phyloP scores from a whole-genome alignment of 2,888 invertebrate genomes.

The Athetis lepigone region DNA sequence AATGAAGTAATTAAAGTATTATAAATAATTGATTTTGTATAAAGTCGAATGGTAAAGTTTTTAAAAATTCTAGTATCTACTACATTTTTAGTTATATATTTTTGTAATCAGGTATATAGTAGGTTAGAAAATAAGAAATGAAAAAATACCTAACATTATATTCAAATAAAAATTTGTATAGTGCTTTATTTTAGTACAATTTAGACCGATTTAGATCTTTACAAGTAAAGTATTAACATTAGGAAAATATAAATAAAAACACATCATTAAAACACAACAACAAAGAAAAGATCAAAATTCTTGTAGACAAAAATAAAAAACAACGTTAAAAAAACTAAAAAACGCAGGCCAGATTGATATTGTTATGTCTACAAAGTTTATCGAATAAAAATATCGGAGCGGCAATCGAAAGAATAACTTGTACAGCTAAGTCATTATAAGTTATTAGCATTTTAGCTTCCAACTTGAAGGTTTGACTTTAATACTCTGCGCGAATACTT shows the following conservation, averaged over 20 bases:
- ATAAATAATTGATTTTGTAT: too few species aligned
- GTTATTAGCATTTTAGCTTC: conserved; percentile 74
- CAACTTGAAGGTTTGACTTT: conserved; percentile 72
- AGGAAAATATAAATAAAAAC: conserved; percentile 3
- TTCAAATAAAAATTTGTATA: too few species aligned
- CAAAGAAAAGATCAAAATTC: neutral
- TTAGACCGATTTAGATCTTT: too few species aligned
- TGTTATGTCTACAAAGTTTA: conserved; percentile 50
- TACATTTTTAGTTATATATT: too few species aligned
- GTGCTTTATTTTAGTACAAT: too few species aligned
- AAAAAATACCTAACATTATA: too few species aligned
- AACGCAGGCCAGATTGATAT: conserved; percentile 32
- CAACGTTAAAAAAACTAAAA: neutral
- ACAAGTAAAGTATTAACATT: too few species aligned
- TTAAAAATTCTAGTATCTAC: too few species aligned
- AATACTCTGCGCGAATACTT: conserved; percentile 76
- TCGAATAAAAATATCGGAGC: conserved; percentile 35
- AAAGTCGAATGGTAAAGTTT: too few species aligned
- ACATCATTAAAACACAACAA: neutral
- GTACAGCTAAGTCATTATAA: conserved; percentile 62
- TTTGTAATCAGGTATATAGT: too few species aligned
- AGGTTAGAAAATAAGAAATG: too few species aligned
- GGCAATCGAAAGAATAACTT: conserved; percentile 52
- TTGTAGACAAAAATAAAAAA: conserved; percentile 28
- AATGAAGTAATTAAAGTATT: neutral